Conservation (phyloP, 2,888 invertebrate species). For the Trachelus troglodyta region DNA sequence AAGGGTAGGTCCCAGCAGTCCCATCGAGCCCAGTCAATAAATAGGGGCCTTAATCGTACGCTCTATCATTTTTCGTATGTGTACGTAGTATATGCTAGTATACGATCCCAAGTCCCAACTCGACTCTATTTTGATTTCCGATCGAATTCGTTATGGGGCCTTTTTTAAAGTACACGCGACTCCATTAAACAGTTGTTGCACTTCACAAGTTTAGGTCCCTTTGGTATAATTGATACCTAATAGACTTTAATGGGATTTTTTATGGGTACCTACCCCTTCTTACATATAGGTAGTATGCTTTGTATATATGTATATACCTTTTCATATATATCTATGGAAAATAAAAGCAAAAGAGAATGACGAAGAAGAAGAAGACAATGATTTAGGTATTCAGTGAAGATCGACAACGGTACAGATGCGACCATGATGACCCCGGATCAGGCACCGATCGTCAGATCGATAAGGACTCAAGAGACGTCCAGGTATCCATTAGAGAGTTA, state of each 20-base stretch:
- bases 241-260: not conserved
- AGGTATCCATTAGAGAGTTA: conserved; percentile 34
- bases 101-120: not conserved
- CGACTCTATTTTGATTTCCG: not conserved
- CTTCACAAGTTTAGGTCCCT: not conserved
- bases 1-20: conserved; percentile 28
- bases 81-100: not conserved
- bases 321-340: not conserved
- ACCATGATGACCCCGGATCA: conserved; percentile 23
- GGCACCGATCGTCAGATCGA: conserved; percentile 34
- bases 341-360: not conserved
- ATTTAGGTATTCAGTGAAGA: conserved; percentile 21
- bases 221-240: not conserved
- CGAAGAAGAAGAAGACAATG: conserved; percentile 3
- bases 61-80: not conserved
- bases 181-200: not conserved
- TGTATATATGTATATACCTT: not conserved
- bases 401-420: conserved; percentile 20
- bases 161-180: not conserved
- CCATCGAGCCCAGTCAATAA: not conserved
- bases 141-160: not conserved
- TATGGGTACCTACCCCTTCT: not conserved
- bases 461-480: conserved; percentile 28
- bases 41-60: not conserved
- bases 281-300: not conserved